Evolutionary conservation across 2,113 vertebrate genomes (phyloP).

Genomic region (Urocynchramus pylzowi): DNA sequence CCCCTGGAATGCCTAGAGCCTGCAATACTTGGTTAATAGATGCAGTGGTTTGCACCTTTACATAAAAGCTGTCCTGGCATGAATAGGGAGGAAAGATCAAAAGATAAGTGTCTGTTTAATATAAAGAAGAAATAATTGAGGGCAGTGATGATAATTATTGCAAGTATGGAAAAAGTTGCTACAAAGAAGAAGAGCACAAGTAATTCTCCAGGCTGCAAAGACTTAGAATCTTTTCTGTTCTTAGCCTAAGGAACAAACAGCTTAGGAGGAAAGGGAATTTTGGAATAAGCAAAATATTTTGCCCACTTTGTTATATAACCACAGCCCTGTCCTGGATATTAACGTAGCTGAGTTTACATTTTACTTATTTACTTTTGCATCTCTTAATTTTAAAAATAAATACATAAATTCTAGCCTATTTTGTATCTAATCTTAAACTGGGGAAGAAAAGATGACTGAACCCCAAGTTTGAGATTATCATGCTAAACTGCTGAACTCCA

Average conservation of each 20-base stretch:
- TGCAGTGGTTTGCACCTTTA: neutral
- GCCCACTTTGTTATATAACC: neutral
- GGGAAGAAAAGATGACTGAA: neutral
- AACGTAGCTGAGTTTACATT: neutral
- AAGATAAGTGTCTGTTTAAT: neutral
- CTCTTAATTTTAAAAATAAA: neutral
- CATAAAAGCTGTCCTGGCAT: neutral
- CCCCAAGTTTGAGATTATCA: neutral
- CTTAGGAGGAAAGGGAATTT: neutral
- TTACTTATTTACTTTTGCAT: neutral
- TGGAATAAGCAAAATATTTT: neutral
- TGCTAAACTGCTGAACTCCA: neutral
- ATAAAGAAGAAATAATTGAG: conserved; percentile 8
- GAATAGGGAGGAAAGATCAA: conserved; percentile 32
- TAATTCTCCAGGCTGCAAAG: neutral
- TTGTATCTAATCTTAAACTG: neutral
- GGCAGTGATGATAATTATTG: neutral
- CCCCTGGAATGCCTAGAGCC: neutral
- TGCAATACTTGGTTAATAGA: neutral
- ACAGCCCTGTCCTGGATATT: neutral
- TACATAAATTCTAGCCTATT: neutral
- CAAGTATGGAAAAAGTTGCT: neutral
- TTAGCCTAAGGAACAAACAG: neutral
- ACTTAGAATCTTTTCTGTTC: neutral
- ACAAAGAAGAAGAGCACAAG: neutral